Base-by-base conservation (phyloP, 2,888 invertebrate species). In the Helobdella robusta region DNA sequence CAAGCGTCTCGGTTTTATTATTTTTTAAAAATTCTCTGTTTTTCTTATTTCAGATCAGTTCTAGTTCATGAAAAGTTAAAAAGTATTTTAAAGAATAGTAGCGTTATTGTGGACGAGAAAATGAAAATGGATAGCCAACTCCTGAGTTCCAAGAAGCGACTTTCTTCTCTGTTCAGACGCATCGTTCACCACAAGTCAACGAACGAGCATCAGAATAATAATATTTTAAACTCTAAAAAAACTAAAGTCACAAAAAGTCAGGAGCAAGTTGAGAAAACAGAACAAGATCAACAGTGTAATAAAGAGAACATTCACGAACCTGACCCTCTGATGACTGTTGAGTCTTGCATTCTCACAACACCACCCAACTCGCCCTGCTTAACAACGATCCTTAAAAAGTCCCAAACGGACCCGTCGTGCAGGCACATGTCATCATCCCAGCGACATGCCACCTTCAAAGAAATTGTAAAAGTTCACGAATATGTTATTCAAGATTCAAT, bases 361-460 rank as follows among this genome's bases (percentile, higher is more conserved):
- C n/a, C 44, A n/a, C n/a, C 44, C n/a, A n/a, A n/a, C 11, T 32
- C 4, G 20, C 56, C 23, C 0, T 60, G 60, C n/a, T 46, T 28
- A 6, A 40, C 28, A 5, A 62, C 62, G 8, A 62, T 62, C 11
- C 62, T 62, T 23, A 62, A 62, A 34, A 62, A 62, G 30, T 62
- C 62, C 20, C 28, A 50, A 15, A 62, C 62, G 2, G 46, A 48
- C 30, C 62, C 62, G 20, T 48, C 50, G 18, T 56, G 28, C 32
- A 28, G 32, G 6, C 56, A 56, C 56, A 40, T n/a, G 44, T n/a
- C 44, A n/a, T 5, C 56, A n/a, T 56, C 56, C 1, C 30, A 56
- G 56, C 25, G 62, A 8, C 62, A 62, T 50, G 50, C 62, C 44
- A 62, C 62, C 23, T 62, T 62, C 34, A 62, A 48, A 35, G 62